Evolutionary conservation across 2,888 invertebrate genomes (phyloP).

Genomic region (Diadegma fenestrale): DNA sequence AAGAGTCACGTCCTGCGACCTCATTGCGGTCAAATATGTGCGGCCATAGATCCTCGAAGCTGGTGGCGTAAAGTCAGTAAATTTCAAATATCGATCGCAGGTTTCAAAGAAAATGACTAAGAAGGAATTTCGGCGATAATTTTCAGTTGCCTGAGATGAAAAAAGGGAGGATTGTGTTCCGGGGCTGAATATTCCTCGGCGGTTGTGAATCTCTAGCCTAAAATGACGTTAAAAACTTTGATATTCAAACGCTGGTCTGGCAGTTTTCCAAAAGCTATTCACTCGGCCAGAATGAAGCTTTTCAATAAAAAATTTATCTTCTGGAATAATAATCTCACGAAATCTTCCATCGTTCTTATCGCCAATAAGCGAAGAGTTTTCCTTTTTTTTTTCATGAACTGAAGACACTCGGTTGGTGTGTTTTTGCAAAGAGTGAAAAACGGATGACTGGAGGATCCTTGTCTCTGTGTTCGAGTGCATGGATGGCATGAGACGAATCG

Average conservation of each 20-base stretch:
- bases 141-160: not conserved
- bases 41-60: not conserved
- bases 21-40: not conserved
- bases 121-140: not conserved
- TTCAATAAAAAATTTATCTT: not conserved
- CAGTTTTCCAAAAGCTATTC: not conserved
- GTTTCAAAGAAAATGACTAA: not conserved
- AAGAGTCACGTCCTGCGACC: not conserved
- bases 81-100: not conserved
- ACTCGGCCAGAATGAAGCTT: not conserved
- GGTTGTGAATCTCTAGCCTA: not conserved
- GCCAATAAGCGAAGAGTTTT: not conserved
- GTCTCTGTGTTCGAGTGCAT: not conserved
- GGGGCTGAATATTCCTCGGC: not conserved
- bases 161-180: not conserved
- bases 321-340: not conserved
- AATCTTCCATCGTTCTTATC: not conserved
- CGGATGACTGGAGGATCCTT: conserved; percentile 8
- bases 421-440: not conserved
- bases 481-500: not conserved
- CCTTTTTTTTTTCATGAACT: not conserved
- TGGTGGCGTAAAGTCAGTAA: not conserved
- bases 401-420: not conserved
- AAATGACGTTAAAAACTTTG: not conserved
- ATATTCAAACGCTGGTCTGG: too few species aligned